Conservation (phyloP, 2,113 vertebrate species). For the Syrmaticus mikado region DNA sequence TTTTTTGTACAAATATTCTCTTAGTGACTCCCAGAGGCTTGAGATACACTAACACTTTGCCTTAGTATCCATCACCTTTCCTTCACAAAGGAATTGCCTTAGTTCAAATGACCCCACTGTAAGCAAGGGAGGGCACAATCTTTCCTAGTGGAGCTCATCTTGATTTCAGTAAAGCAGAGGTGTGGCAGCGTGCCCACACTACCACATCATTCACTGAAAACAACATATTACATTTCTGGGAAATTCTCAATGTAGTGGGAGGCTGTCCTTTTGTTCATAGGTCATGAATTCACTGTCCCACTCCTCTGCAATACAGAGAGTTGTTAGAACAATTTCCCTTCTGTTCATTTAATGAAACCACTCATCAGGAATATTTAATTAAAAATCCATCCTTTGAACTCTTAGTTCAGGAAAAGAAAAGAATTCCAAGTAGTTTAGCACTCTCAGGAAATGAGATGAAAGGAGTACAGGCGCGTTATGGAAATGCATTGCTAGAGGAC, state of each 20-base stretch:
- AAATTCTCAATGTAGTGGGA: not conserved
- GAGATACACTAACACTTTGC: not conserved
- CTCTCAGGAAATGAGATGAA: constrained; percentile 65
- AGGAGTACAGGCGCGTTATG: not conserved
- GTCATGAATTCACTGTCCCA: not conserved
- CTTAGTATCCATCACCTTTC: not conserved
- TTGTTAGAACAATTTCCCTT: constrained; percentile 45
- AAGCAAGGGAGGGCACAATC: not conserved
- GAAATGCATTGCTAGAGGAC: constrained; percentile 42
- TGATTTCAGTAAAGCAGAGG: not conserved
- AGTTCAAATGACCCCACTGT: not conserved
- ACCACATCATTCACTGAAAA: not conserved
- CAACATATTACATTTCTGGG: not conserved
- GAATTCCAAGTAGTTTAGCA: constrained; percentile 51
- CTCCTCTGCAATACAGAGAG: not conserved
- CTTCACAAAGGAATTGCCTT: not conserved
- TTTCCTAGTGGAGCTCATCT: not conserved
- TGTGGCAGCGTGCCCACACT: not conserved
- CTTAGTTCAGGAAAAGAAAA: constrained; percentile 46
- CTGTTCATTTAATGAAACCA: constrained; percentile 50
- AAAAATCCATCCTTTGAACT: constrained; percentile 62
- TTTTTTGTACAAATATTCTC: not conserved
- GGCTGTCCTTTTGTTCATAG: not conserved
- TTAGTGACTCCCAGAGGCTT: not conserved
- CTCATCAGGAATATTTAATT: constrained; percentile 56